phyloP scores from a whole-genome alignment of 2,113 vertebrate genomes.

The Corvus cornix region DNA sequence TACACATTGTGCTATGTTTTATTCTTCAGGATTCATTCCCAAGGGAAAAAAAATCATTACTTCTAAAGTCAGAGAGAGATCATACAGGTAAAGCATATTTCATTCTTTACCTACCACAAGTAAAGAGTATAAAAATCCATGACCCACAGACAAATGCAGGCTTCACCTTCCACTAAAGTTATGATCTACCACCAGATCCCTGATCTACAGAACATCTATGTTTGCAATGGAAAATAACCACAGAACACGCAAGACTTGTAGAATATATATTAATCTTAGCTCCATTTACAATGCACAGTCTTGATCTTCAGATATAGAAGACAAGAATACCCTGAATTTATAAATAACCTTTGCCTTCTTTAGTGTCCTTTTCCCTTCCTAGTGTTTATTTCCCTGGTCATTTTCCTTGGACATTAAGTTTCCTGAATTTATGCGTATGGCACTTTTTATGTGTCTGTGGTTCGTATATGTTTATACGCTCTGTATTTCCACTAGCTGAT shows the following conservation, averaged over 20 bases:
- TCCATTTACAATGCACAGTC: not conserved
- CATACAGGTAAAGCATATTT: not conserved
- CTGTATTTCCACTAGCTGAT: not conserved
- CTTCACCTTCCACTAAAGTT: constrained; percentile 6
- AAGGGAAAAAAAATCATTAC: not conserved
- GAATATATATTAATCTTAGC: not conserved
- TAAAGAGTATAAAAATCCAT: constrained; percentile 12
- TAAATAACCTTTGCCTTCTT: not conserved
- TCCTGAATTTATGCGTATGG: not conserved
- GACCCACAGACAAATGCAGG: not conserved
- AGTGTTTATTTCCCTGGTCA: not conserved
- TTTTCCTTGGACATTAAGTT: not conserved
- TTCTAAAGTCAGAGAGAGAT: constrained; percentile 5
- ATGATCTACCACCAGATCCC: not conserved
- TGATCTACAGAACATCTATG: not conserved
- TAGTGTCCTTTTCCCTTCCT: not conserved
- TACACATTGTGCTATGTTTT: not conserved
- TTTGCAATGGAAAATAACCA: not conserved
- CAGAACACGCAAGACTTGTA: not conserved
- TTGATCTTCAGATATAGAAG: not conserved
- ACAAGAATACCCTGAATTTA: not conserved
- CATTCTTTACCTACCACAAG: not conserved
- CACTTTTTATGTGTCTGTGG: not conserved
- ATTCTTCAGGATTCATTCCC: not conserved
- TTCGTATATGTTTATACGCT: not conserved